Evolutionary conservation across 2,888 invertebrate species (phyloP).

Genomic region (Cephus rjabovi): DNA sequence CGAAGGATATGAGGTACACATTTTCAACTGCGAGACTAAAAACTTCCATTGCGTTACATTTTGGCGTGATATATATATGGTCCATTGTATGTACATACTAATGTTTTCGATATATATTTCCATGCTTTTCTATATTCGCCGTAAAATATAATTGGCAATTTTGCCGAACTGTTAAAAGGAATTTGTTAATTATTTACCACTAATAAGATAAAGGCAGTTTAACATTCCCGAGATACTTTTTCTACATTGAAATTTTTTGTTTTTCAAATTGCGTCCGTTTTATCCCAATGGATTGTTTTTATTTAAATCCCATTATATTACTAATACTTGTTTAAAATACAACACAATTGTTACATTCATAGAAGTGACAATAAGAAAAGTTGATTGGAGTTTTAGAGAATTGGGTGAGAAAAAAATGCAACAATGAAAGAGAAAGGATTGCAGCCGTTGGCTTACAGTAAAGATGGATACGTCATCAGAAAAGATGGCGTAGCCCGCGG

Average conservation of each 20-base stretch:
- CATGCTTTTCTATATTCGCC: neutral
- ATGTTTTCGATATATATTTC: neutral
- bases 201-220: neutral
- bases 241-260: neutral
- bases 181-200: neutral
- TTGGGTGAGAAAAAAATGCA: neutral
- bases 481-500: conserved; percentile 4
- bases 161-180: neutral
- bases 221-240: neutral
- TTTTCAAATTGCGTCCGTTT: neutral
- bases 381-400: neutral
- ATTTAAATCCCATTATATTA: neutral
- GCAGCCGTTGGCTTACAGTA: neutral
- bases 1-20: neutral
- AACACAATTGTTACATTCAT: neutral
- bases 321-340: neutral
- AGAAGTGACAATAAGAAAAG: neutral
- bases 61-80: neutral
- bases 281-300: neutral
- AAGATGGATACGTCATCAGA: neutral
- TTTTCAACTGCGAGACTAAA: neutral
- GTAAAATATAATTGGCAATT: neutral
- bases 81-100: neutral
- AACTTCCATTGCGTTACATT: neutral
- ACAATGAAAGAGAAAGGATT: neutral